Evolutionary conservation across 1,140 invertebrate genomes (phyloP).

Genomic region (Glossosoma conforme): DNA sequence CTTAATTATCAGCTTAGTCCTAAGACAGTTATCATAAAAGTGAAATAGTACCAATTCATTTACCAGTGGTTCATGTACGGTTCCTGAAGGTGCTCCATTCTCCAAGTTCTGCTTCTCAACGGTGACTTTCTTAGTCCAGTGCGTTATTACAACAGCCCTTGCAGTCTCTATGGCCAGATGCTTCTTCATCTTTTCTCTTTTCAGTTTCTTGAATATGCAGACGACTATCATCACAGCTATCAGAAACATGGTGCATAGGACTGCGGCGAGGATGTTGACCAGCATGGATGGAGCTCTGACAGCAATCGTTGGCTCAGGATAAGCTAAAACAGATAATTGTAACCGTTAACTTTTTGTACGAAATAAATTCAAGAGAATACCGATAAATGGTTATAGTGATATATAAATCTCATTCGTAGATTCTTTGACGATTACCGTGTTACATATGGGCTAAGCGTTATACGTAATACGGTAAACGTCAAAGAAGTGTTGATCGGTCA

Average conservation of each 20-base stretch:
- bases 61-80: conserved; percentile 61
- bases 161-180: conserved; percentile 71
- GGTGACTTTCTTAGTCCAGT: conserved; percentile 85
- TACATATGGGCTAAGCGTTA: no score
- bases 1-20: no score
- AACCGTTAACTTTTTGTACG: no score
- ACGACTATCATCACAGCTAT: conserved; percentile 55
- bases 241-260: conserved; percentile 57
- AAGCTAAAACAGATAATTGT: conserved; percentile 36
- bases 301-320: conserved; percentile 39
- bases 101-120: conserved; percentile 70
- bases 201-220: conserved; percentile 52
- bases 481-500: no score
- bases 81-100: conserved; percentile 47
- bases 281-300: conserved; percentile 51
- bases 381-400: no score
- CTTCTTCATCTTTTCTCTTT: conserved; percentile 69
- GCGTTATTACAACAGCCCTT: conserved; percentile 68
- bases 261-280: conserved; percentile 55
- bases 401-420: no score
- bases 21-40: no score
- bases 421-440: no score
- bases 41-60: conserved; percentile 34
- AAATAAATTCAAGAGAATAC: neutral
- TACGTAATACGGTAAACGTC: no score